Evolutionary conservation across 2,797 vertebrate genomes (phyloP).

Genomic region (Esox lucius): DNA sequence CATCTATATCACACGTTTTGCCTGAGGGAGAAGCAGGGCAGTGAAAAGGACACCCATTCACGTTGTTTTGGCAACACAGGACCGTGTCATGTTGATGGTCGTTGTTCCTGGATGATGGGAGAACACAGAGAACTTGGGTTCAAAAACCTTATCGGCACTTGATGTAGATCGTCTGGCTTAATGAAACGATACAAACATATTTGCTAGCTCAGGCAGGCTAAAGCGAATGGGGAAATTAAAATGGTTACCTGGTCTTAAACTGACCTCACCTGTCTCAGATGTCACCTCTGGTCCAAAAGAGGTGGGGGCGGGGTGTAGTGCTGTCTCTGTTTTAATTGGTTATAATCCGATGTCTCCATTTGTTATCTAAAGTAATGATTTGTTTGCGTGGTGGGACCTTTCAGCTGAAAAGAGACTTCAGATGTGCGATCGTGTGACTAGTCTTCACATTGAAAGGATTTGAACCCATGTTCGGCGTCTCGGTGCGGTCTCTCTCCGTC

Average conservation of each 20-base stretch:
- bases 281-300: too few relatives aligned
- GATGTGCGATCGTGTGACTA: too few relatives aligned
- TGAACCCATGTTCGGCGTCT: background rate
- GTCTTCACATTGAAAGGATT: too few relatives aligned
- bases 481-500: slow-evolving; percentile 1
- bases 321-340: too few relatives aligned
- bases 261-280: too few relatives aligned
- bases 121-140: background rate
- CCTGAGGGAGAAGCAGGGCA: slow-evolving; percentile 30
- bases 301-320: too few relatives aligned
- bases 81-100: background rate
- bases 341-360: too few relatives aligned
- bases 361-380: too few relatives aligned
- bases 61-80: slow-evolving; percentile 69
- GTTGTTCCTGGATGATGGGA: too few relatives aligned
- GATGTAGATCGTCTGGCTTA: background rate
- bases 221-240: background rate
- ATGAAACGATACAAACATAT: background rate
- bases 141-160: background rate
- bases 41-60: slow-evolving; percentile 56
- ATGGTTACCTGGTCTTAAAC: too few relatives aligned
- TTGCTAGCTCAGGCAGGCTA: background rate
- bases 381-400: too few relatives aligned
- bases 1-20: slow-evolving; percentile 7
- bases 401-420: too few relatives aligned